Percentiles rank a stretch among this genome's conserved stretches.
Evolutionary conservation across 2,113 vertebrate species (phyloP).

Genomic region (Gobio gobio): DNA sequence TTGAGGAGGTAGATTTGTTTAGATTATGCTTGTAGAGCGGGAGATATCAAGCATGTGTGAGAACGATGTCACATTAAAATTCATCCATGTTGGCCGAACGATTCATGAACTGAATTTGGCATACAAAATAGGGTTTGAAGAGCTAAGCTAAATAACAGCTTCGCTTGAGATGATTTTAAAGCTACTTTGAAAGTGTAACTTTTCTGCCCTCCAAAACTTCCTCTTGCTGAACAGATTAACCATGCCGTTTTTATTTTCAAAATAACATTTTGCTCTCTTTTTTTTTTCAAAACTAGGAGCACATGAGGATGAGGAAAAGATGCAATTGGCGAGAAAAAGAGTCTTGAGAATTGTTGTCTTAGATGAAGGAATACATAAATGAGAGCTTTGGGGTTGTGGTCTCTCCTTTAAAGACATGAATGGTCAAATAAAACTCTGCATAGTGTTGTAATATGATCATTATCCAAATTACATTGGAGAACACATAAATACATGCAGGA

Average conservation of each 20-base stretch:
- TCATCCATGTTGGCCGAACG: background rate
- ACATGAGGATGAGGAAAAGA: background rate
- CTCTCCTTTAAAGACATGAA: slow-evolving; percentile 3
- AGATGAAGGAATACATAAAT: slow-evolving; percentile 27
- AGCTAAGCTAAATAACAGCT: slow-evolving; percentile 63
- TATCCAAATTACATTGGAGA: too few relatives aligned
- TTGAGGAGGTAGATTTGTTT: slow-evolving; percentile 38
- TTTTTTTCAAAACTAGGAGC: background rate
- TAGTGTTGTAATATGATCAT: background rate
- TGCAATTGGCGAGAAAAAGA: background rate
- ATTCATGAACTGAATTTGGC: slow-evolving; percentile 21
- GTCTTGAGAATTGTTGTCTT: background rate
- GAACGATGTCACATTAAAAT: slow-evolving; percentile 42
- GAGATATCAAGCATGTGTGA: slow-evolving; percentile 8
- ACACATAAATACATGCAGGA: too few relatives aligned
- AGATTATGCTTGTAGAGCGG: slow-evolving; percentile 38
- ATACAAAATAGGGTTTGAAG: slow-evolving; percentile 55
- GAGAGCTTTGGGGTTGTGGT: slow-evolving; percentile 6
- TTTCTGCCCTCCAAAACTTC: slow-evolving; percentile 11
- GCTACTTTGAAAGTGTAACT: slow-evolving; percentile 9
- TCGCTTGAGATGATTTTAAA: slow-evolving; percentile 42
- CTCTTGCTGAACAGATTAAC: slow-evolving; percentile 27
- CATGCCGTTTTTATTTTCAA: slow-evolving; percentile 1
- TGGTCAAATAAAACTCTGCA: background rate
- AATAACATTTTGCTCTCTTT: background rate